These are phyloP conservation scores for Passer montanus DNA, from an alignment of 2,113 vertebrate species.

Conservation along the genomic window DNA sequence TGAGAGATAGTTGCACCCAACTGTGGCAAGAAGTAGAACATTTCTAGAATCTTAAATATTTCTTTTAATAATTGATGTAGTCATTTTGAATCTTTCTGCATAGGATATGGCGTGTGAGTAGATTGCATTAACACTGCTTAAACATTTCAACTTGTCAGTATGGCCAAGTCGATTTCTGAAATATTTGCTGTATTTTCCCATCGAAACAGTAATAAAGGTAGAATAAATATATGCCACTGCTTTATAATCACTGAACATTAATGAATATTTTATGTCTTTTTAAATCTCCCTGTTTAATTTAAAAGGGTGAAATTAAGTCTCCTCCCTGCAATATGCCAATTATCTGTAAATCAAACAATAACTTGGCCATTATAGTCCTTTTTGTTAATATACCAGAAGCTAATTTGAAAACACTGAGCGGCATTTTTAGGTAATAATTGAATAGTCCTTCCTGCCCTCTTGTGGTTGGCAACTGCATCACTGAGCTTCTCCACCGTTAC, in stretches of 20 bases:
- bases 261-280: slow-evolving; percentile 97
- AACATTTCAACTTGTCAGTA: slow-evolving; percentile 89
- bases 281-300: slow-evolving; percentile 96
- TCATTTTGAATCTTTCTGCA: slow-evolving; percentile 86
- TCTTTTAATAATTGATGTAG: slow-evolving; percentile 90
- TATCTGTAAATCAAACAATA: slow-evolving; percentile 95
- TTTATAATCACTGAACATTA: slow-evolving; percentile 87
- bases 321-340: slow-evolving; percentile 87
- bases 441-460: slow-evolving; percentile 83
- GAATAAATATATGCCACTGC: slow-evolving; percentile 85
- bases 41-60: slow-evolving; percentile 81
- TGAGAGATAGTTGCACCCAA: slow-evolving; percentile 81
- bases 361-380: slow-evolving; percentile 88
- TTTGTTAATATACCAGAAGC: slow-evolving; percentile 87
- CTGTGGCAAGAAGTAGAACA: slow-evolving; percentile 72
- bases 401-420: slow-evolving; percentile 81
- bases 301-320: slow-evolving; percentile 90
- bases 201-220: slow-evolving; percentile 88
- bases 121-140: slow-evolving; percentile 84
- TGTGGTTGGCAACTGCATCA: slow-evolving; percentile 72
- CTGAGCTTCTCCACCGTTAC: neutral
- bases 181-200: slow-evolving; percentile 89
- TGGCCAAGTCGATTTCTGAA: slow-evolving; percentile 85
- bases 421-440: slow-evolving; percentile 74
- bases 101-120: slow-evolving; percentile 79